Conservation (phyloP, 2,888 invertebrate species). For the Leuctra nigra region DNA sequence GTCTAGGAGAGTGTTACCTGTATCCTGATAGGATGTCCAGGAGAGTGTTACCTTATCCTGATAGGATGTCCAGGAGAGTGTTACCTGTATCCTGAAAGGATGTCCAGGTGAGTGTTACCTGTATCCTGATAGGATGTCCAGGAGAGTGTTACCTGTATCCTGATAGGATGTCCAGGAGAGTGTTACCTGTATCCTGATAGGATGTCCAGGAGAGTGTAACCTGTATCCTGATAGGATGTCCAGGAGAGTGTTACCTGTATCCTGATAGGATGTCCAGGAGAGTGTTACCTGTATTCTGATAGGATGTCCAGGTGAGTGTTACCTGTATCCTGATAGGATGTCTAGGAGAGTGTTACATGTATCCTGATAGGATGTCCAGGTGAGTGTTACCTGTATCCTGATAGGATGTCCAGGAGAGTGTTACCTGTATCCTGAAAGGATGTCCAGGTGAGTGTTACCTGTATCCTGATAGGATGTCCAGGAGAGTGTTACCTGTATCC, state of each 20-base stretch:
- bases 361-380: constrained; percentile 5
- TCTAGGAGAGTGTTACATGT: constrained; percentile 41
- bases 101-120: constrained; percentile 41
- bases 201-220: constrained; percentile 41
- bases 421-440: constrained; percentile 8
- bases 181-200: constrained; percentile 36
- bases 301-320: constrained; percentile 41
- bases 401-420: constrained; percentile 41
- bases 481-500: constrained; percentile 41
- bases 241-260: constrained; percentile 41
- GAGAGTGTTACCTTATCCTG: constrained; percentile 41
- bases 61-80: constrained; percentile 41
- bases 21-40: constrained; percentile 8
- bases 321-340: constrained; percentile 11
- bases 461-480: constrained; percentile 8
- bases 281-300: constrained; percentile 41
- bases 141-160: constrained; percentile 41
- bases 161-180: constrained; percentile 36
- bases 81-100: constrained; percentile 8
- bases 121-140: constrained; percentile 8
- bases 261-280: constrained; percentile 6
- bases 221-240: constrained; percentile 11
- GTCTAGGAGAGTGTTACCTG: constrained; percentile 41
- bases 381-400: constrained; percentile 41
- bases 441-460: constrained; percentile 41